These are phyloP conservation scores for Hassar affinis DNA, from an alignment of 2,113 vertebrate species.

Conservation along the genomic window DNA sequence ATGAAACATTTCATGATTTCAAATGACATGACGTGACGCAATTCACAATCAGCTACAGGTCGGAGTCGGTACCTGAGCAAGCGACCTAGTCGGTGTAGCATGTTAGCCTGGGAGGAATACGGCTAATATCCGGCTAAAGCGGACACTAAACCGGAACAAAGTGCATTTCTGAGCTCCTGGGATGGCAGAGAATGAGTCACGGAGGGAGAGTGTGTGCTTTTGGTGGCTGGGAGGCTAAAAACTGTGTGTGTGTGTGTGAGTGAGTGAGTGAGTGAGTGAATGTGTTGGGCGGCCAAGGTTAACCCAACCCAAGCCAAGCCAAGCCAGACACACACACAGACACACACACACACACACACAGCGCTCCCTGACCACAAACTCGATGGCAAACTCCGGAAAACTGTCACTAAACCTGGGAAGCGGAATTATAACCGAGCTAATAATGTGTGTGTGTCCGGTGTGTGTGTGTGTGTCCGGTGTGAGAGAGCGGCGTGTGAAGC, in stretches of 20 bases:
- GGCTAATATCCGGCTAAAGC: background rate
- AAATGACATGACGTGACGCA: background rate
- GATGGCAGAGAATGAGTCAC: background rate
- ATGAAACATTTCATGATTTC: background rate
- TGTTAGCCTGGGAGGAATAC: background rate
- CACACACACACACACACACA: background rate
- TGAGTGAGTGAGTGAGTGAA: too few relatives aligned
- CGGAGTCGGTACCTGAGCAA: background rate
- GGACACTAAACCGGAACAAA: background rate
- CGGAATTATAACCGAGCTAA: background rate
- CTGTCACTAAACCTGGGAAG: background rate
- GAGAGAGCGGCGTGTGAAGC: background rate
- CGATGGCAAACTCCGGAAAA: constrained; percentile 40
- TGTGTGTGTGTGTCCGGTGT: background rate
- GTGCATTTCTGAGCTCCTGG: background rate
- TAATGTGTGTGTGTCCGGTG: too few relatives aligned
- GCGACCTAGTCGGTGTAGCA: background rate
- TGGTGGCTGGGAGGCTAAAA: constrained; percentile 15
- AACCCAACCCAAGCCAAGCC: background rate
- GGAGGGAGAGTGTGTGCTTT: background rate
- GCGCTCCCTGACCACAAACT: constrained; percentile 10
- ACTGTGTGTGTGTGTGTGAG: background rate
- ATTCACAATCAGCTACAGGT: background rate
- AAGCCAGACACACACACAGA: too few relatives aligned
- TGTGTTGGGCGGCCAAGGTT: constrained; percentile 19